Base-by-base conservation (phyloP, 2,888 invertebrate species). In the Entomobrya proxima region DNA sequence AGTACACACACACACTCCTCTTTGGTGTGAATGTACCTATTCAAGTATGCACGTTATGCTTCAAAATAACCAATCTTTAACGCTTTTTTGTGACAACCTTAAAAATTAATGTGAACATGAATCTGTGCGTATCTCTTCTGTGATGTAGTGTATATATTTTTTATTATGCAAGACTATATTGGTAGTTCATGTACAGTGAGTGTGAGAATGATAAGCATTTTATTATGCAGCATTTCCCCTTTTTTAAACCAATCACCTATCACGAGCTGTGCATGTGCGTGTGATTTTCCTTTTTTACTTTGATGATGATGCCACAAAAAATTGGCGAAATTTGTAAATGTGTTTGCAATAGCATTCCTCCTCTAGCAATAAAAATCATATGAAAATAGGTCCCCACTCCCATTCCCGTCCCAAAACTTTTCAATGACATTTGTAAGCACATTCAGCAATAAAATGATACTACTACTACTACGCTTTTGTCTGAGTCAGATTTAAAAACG, bases 241-340 rank as follows among this genome's bases (percentile, higher is more conserved):
- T 76, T 76, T 76, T 76, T 40, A 15, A 27, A 32, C 58, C 76
- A 76, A 76, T 76, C 21, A 55, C 24, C 9, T 55, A 69, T 69
- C 76, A 76, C 76, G 76, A 76, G 76, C 76, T 50, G 55, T 76
- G 76, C 58, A 40, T 55, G 58, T 55, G 76, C 58, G 58, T 55
- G 58, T 55, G 76, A 76, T 75, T 55, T 55, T 76, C 44, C 52
- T 74, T 52, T 24, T 24, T 69, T 35, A n/a, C n/a, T 24, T 40
- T 27, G 40, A 69, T 69, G 69, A 40, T 21, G 24, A 69, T 55
- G 55, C 55, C 69, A 40, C 44, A 69, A 13, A 55, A 18, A 30
- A 27, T 55, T 55, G 55, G 55, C 55, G n/a, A 55, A 35, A 4
- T 32, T 64, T 32, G 35, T 58, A 58, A 7, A 58, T 24, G 27